Conservation (phyloP, 1,140 invertebrate species). For the Metopolophium dirhodum region DNA sequence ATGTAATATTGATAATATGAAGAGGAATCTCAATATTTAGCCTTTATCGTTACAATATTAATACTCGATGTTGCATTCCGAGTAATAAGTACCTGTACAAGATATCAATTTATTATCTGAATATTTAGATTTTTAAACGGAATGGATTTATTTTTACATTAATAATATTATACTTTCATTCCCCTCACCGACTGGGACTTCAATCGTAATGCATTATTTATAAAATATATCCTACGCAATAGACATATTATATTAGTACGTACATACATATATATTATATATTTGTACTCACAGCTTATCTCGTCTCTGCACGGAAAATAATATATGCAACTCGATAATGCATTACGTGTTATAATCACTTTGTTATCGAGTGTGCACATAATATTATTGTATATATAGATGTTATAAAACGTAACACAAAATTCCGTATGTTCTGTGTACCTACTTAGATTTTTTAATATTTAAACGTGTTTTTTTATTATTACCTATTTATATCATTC, state of each 20-base stretch:
- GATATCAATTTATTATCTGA: background rate
- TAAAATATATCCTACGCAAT: background rate
- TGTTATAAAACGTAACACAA: background rate
- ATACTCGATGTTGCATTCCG: background rate
- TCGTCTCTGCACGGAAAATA: background rate
- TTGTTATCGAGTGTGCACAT: background rate
- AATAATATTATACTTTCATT: background rate
- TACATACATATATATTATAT: background rate
- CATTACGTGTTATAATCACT: background rate
- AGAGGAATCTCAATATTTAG: background rate
- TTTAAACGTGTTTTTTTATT: background rate
- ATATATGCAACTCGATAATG: background rate
- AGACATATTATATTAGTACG: background rate
- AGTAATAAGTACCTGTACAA: background rate
- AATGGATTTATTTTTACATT: background rate
- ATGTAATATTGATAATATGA: background rate
- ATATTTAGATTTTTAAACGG: background rate
- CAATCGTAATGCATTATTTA: background rate
- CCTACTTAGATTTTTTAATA: background rate
- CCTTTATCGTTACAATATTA: background rate
- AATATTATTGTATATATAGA: background rate
- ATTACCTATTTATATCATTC: background rate
- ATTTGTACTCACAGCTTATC: background rate
- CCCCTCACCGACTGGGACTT: background rate
- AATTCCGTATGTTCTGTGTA: background rate